These are phyloP conservation scores for Rhabditoides inermis DNA, from an alignment of 2,888 invertebrate genomes.

Conservation along the genomic window DNA sequence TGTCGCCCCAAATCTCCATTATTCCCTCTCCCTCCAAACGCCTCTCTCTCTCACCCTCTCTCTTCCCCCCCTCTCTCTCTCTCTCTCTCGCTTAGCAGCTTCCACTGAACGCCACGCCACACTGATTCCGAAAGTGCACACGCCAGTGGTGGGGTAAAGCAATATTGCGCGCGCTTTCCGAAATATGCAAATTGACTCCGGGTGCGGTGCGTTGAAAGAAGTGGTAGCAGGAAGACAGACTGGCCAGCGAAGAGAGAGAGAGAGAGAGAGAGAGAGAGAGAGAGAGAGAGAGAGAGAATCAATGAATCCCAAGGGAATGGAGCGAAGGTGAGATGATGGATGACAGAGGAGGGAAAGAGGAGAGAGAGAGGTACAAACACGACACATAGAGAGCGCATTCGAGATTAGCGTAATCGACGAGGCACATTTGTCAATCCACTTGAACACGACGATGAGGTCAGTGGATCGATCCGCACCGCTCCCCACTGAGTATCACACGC, in stretches of 20 bases:
- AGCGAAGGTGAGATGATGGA: background rate
- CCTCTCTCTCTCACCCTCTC: conserved; percentile 2
- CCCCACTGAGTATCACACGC: too few relatives aligned
- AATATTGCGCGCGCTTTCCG: too few relatives aligned
- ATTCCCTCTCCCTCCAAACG: background rate
- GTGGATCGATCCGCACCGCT: too few relatives aligned
- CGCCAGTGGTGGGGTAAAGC: too few relatives aligned
- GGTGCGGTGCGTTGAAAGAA: too few relatives aligned
- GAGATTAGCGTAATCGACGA: too few relatives aligned
- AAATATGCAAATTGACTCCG: conserved; percentile 10
- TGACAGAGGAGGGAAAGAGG: conserved; percentile 1
- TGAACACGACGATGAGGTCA: too few relatives aligned
- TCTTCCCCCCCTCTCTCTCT: background rate
- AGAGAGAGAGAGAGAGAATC: background rate
- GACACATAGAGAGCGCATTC: too few relatives aligned
- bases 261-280: background rate
- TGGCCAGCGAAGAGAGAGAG: background rate
- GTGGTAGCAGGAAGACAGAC: background rate
- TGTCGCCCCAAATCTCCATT: conserved; percentile 12
- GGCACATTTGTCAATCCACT: too few relatives aligned
- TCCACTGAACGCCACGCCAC: too few relatives aligned
- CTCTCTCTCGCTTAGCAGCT: background rate
- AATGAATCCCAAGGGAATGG: background rate
- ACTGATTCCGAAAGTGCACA: too few relatives aligned
- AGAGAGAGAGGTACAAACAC: conserved; percentile 1